A percentile compares a stretch with the other conserved stretches of the same genome.
These are phyloP conservation scores for Protodeltote pygarga DNA, from an alignment of 2,888 invertebrate species.

Conservation along the genomic window DNA sequence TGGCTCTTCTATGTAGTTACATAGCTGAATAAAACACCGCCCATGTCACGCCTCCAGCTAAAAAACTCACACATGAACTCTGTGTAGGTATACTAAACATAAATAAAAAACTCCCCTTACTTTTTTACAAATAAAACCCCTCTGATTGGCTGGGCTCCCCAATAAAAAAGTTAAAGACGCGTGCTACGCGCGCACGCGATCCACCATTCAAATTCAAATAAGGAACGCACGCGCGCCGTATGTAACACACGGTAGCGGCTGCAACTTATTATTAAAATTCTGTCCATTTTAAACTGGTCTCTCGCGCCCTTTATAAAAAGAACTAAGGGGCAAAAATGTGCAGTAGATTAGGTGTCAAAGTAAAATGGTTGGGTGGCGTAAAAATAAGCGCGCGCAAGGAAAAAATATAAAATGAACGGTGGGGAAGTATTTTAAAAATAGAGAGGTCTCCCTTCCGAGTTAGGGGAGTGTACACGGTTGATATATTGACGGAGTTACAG, in stretches of 20 bases:
- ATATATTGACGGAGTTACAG: slow-evolving; percentile 84
- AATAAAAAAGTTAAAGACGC: slow-evolving; percentile 84
- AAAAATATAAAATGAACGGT: slow-evolving; percentile 84
- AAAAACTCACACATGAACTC: slow-evolving; percentile 58
- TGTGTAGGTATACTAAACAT: slow-evolving; percentile 40
- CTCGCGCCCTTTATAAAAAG: slow-evolving; percentile 18
- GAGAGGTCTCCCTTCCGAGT: slow-evolving; percentile 75
- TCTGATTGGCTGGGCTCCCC: slow-evolving; percentile 74
- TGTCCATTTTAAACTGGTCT: slow-evolving; percentile 65
- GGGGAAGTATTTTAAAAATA: slow-evolving; percentile 86
- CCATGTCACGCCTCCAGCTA: slow-evolving; percentile 63
- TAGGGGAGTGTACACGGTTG: slow-evolving; percentile 78
- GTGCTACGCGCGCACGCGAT: slow-evolving; percentile 73
- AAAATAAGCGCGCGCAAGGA: slow-evolving; percentile 77
- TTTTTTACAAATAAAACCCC: slow-evolving; percentile 70
- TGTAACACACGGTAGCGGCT: slow-evolving; percentile 73
- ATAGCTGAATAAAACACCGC: slow-evolving; percentile 17
- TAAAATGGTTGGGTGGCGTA: slow-evolving; percentile 64
- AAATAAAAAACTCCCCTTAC: slow-evolving; percentile 77
- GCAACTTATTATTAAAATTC: slow-evolving; percentile 78
- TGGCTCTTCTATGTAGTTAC: neutral
- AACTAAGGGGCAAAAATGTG: neutral
- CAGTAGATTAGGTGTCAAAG: slow-evolving; percentile 36
- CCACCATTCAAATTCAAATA: slow-evolving; percentile 78
- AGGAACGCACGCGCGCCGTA: slow-evolving; percentile 76